Evolutionary conservation across 2,888 invertebrate genomes (phyloP), one percentile per base, ranked within the genome.

Genomic region (Branchellion lobata): DNA sequence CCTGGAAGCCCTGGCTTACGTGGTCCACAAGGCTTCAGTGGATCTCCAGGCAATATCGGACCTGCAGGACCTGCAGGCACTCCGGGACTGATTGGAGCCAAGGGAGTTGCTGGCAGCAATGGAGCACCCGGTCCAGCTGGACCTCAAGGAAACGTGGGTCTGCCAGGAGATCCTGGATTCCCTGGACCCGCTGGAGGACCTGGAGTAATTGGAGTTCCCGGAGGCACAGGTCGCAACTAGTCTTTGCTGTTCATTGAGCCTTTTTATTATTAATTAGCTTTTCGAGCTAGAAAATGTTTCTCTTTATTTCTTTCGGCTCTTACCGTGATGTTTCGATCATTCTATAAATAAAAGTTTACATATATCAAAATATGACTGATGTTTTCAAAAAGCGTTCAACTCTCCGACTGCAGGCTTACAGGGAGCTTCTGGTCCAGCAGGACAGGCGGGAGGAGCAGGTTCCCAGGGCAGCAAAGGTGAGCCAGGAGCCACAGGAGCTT

Each of bases 161-260:
- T 24, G 3, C 21, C 29, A 47, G 82, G 82, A 74, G 74, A 77
- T 87, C 90, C 0, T 82, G 84, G 78, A 72, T 80, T 79, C 27
- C 31, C 74, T 33, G 80, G 80, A 27, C 0, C 71, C 61, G 24
- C 73, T 33, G 78, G 82, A 78, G 40, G 27, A 51, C 51, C 31
- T 51, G 77, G 77, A 24, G 21, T 5, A 29, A 33, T 69, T 14
- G 69, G 69, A 21, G 2, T 33, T 5, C n/a, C 76, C 51, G 80
- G 80, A 61, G 34, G 29, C 21, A 36, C 57, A 57, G 80, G 80
- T 33, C n/a, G n/a, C n/a, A n/a, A n/a, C n/a, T n/a, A n/a, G n/a
- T n/a, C n/a, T n/a, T n/a, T n/a, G n/a, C n/a, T n/a, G n/a, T n/a
- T n/a, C n/a, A n/a, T n/a, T n/a, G n/a, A n/a, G n/a, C n/a, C n/a